phyloP scores from a whole-genome alignment of 35 echinoderm and acorn worm genomes.

The Holothuria glaberrima region DNA sequence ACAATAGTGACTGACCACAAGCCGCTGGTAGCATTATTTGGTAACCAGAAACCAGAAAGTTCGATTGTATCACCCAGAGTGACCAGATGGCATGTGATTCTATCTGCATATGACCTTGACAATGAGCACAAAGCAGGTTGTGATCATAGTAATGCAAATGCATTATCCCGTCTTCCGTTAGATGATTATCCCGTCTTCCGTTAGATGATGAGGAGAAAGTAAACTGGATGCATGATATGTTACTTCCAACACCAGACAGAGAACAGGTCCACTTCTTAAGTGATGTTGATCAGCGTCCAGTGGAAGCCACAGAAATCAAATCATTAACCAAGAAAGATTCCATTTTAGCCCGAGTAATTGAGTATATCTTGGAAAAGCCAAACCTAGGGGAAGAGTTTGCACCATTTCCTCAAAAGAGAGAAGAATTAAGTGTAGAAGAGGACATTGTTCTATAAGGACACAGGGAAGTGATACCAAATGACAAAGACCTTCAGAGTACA shows the following conservation, averaged over 20 bases:
- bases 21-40: slow-evolving; percentile 55
- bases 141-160: slow-evolving; percentile 53
- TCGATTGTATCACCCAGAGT: slow-evolving; percentile 56
- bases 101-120: slow-evolving; percentile 62
- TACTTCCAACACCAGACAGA: neutral
- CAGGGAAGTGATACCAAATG: slow-evolving; percentile 64
- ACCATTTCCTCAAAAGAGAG: slow-evolving; percentile 27
- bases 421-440: slow-evolving; percentile 47
- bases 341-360: slow-evolving; percentile 19
- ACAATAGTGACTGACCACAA: slow-evolving; percentile 72
- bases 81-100: slow-evolving; percentile 68
- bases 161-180: slow-evolving; percentile 47
- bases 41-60: slow-evolving; percentile 34
- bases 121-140: slow-evolving; percentile 62
- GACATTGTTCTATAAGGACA: slow-evolving; percentile 31
- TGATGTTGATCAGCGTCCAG: slow-evolving; percentile 54
- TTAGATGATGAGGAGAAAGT: neutral
- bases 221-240: neutral
- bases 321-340: slow-evolving; percentile 37
- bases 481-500: neutral
- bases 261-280: neutral
- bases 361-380: slow-evolving; percentile 24
- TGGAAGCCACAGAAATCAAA: slow-evolving; percentile 46
- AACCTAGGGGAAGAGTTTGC: neutral
- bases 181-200: slow-evolving; percentile 1